Conservation (phyloP, 2,113 vertebrate species). For the Bettongia penicillata region DNA sequence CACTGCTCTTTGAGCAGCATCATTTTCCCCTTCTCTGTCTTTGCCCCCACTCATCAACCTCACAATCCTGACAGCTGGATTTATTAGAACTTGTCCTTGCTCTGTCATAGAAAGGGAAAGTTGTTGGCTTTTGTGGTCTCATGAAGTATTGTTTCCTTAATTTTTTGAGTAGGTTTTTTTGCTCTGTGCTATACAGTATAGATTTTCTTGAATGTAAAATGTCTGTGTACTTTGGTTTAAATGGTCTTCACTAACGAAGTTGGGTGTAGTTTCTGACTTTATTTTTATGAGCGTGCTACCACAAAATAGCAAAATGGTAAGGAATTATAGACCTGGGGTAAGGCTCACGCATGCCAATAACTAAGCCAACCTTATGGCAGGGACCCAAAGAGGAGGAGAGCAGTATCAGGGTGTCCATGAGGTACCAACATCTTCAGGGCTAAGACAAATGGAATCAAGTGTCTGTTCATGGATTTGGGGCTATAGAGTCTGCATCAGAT, state of each 20-base stretch:
- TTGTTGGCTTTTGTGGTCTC: accelerated
- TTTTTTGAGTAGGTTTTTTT: background rate
- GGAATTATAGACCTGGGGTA: background rate
- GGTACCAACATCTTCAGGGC: background rate
- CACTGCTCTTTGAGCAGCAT: background rate
- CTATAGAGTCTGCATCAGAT: background rate
- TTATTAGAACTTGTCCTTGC: accelerated
- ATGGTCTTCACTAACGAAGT: accelerated
- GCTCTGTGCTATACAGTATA: background rate
- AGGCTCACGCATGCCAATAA: background rate
- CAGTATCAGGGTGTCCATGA: background rate
- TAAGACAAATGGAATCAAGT: background rate
- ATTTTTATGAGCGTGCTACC: background rate
- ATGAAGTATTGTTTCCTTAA: accelerated
- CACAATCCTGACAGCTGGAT: accelerated
- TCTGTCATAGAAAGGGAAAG: accelerated
- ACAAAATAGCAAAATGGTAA: background rate
- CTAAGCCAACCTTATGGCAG: background rate
- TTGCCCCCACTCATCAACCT: accelerated
- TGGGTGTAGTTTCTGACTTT: background rate
- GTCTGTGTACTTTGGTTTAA: background rate
- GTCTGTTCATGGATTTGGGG: background rate
- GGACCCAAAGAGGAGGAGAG: background rate
- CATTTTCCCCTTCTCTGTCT: background rate
- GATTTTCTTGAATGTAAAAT: background rate